Base-by-base conservation (phyloP, 2,888 invertebrate genomes). In the Hirtodrosophila cameraria region DNA sequence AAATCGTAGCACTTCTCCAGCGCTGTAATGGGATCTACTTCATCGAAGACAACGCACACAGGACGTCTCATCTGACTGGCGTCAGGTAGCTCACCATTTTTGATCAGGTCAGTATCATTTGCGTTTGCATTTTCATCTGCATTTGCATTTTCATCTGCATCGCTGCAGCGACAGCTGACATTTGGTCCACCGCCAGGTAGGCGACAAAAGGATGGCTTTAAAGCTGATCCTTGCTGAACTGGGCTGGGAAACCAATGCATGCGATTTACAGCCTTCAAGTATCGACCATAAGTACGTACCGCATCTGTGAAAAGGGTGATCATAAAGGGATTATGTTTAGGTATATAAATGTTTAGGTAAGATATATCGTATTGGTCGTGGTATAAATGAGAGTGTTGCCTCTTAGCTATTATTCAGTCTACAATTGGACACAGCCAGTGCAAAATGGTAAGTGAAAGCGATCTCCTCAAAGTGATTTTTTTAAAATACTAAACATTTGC, bases 381-480 rank as follows among this genome's bases (percentile, higher is more conserved):
- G 8, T 23, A 23, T 78, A 78, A 75, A 78, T 48, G 79, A 79
- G 57, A 13, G n/a, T 5, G 18, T 2, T 2, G 36, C 16, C 16
- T 58, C 28, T 46, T 25, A 30, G 41, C 15, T 11, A 1, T 6
- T 3, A 42, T 16, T 75, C 54, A 79, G 78, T 79, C 61, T 11
- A 43, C 43, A 60, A 72, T 72, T 72, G 31, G 62, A 72, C 39
- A 55, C n/a, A 53, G 46, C 15, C 11, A 39, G 38, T 18, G 36
- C n/a, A 63, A 55, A 1, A 79, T 79, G 79, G 85, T 80, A 30
- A 80, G 84, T 66, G 5, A 0, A 3, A 30, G 7, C 9, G 3
- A 0, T 1, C 8, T 3, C 12, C 1, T 23, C n/a, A n/a, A 0
- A 7, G 0, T 4, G 8, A 0, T 9, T 6, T 1, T 3, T 20